Base-by-base conservation (phyloP, 2,113 vertebrate species). In the Hippocampus zosterae region DNA sequence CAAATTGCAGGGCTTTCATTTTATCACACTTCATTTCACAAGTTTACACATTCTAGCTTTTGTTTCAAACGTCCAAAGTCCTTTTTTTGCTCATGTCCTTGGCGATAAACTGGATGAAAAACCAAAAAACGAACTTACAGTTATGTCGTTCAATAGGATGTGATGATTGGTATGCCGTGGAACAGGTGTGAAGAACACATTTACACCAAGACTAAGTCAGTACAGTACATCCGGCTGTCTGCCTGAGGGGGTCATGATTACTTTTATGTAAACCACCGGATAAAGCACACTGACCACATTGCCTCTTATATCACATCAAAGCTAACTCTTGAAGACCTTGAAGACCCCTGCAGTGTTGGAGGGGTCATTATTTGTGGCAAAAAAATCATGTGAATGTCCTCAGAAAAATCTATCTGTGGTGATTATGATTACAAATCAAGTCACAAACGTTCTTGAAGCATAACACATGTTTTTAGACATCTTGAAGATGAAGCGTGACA, bases 101-200 rank as follows among this genome's bases (percentile, higher is more conserved):
- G 67, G 76, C 80, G 67, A 53, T 53, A 48, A 55, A 46, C 69
- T 23, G 16, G 64, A 73, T 71, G 67, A 85, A 79, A 57, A 42
- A 55, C 29, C 4, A 33, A 27, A 52, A 76, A 79, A 76, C n/a
- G 67, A 50, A 29, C 21, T 57, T 56, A 40, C 50, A 0, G 70
- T 21, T 57, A 21, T 15, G 52, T 42, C 8, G 3, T 12, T 42
- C 2, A 42, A 42, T 37, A 37, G 33, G 41, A 42, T 2, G 8
- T 42, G 41, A 12, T 42, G 5, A 37, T 37, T 37, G 33, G 33
- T 37, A 37, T 37, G 29, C 29, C 29, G 29, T 33, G 41, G 11
- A 42, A 42, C 85, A 88, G 87, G 81, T 84, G 80, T 66, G 81
- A 82, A 66, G 56, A 77, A 59, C 64, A 33, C 76, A 46, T 75